Evolutionary conservation across 1,140 invertebrate species (phyloP).

Genomic region (Drosophila bocki): DNA sequence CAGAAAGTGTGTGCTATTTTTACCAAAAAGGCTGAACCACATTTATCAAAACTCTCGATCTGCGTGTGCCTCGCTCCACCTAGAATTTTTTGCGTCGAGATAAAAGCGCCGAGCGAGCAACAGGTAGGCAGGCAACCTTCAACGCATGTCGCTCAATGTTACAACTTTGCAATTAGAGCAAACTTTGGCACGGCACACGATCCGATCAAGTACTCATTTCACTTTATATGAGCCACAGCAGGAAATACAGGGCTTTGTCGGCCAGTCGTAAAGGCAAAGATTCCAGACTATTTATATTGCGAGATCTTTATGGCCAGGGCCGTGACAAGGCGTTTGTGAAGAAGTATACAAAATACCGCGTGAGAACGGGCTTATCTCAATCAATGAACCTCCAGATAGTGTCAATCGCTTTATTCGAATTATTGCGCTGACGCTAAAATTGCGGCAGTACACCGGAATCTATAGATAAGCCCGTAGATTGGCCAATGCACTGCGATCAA

Average conservation of each 20-base stretch:
- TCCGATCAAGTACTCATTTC: constrained; percentile 6
- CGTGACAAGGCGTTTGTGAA: constrained; percentile 49
- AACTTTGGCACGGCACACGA: constrained; percentile 20
- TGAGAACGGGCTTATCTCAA: constrained; percentile 59
- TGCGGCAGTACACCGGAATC: constrained; percentile 23
- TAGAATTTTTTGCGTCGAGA: constrained; percentile 34
- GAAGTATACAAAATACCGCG: constrained; percentile 43
- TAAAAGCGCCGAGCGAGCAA: constrained; percentile 26
- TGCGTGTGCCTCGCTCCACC: constrained; percentile 9
- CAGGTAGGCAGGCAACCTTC: constrained; percentile 34
- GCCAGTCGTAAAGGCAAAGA: constrained; percentile 33
- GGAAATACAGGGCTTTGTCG: constrained; percentile 44
- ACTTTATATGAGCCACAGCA: constrained; percentile 26
- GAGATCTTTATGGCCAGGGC: constrained; percentile 34
- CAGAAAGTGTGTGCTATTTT: not conserved
- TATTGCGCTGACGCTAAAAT: constrained; percentile 43
- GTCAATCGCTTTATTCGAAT: constrained; percentile 50
- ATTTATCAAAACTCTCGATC: constrained; percentile 8
- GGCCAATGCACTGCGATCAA: constrained; percentile 20
- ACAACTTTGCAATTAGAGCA: constrained; percentile 63
- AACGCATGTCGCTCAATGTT: constrained; percentile 48
- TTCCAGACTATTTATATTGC: constrained; percentile 37
- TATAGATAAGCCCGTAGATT: constrained; percentile 23
- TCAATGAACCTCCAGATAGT: constrained; percentile 44
- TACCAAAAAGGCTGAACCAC: not conserved